Conservation (phyloP, 1,140 invertebrate genomes). For the Batillaria attramentaria region DNA sequence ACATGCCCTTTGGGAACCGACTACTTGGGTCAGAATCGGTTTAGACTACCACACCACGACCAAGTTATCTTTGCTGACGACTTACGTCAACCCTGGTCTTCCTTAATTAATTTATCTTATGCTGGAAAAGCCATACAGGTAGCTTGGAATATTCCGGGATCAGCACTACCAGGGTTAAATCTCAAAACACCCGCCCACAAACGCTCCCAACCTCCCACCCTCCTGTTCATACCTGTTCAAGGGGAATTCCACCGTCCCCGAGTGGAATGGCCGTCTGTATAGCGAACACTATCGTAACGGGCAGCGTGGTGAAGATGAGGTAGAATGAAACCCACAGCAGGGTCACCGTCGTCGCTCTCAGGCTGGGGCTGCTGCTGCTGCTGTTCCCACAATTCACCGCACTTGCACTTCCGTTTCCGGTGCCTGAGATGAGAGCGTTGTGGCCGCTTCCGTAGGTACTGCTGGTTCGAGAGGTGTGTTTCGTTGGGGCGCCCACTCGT, state of each 20-base stretch:
- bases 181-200: too few species aligned
- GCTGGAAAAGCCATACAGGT: too few species aligned
- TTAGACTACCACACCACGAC: too few species aligned
- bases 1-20: too few species aligned
- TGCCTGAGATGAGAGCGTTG: neutral
- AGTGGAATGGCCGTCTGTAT: slow-evolving; percentile 38
- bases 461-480: too few species aligned
- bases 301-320: slow-evolving; percentile 62
- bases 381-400: neutral
- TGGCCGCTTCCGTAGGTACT: neutral
- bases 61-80: too few species aligned
- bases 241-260: slow-evolving; percentile 12
- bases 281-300: slow-evolving; percentile 60
- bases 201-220: slow-evolving; percentile 31
- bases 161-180: too few species aligned
- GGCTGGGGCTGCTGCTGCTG: slow-evolving; percentile 8
- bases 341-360: slow-evolving; percentile 58
- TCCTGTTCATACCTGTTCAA: slow-evolving; percentile 20
- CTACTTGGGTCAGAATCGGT: too few species aligned
- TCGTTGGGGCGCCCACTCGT: too few species aligned
- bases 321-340: slow-evolving; percentile 65
- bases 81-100: too few species aligned
- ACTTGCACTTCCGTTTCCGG: neutral
- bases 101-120: too few species aligned
- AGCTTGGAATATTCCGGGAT: too few species aligned